Base-by-base conservation (phyloP, 2,888 invertebrate species). In the Sphaerophoria taeniata region DNA sequence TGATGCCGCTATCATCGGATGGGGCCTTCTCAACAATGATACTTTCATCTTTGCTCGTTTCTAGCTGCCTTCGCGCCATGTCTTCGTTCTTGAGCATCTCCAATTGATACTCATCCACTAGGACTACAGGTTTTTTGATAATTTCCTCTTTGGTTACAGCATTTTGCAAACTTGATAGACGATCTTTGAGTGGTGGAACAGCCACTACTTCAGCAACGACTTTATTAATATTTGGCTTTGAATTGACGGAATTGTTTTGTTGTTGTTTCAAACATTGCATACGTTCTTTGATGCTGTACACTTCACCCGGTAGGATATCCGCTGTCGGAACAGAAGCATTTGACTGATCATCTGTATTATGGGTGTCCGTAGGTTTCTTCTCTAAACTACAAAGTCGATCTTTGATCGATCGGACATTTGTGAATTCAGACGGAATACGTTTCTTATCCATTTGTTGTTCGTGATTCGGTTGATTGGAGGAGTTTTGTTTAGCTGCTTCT, bases 361-460 rank as follows among this genome's bases (percentile, higher is more conserved):
- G 33, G 5, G 72, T 94, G 16, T 93, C 94, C 85, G 31, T 36
- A 4, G 94, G 72, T 67, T 87, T 94, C 90, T 94, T 95, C 89
- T 95, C 95, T 89, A 96, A 93, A 89, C 94, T 94, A 88, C 95
- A 94, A 78, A 96, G 91, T 88, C 96, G 94, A 90, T 96, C 95
- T 90, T 95, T 96, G 79, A 96, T 95, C 71, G 95, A 95, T 91
- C 94, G 95, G 87, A 95, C 93, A 87, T 94, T 94, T 33, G 93
- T 92, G 87, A 95, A 94, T 63, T 81, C 85, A 89, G 95, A 95
- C 9, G 72, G 73, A 70, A 71, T 69, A 70, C 12, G 72, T 61
- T 75, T 75, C 81, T 79, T 85, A 47, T 82, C 84, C 36, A 51
- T 86, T 84, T 85, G 85, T 58, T 90, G 85, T 58, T 90, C 91